These are phyloP conservation scores for Sipha maydis DNA, from an alignment of 2,888 invertebrate species.

Conservation along the genomic window DNA sequence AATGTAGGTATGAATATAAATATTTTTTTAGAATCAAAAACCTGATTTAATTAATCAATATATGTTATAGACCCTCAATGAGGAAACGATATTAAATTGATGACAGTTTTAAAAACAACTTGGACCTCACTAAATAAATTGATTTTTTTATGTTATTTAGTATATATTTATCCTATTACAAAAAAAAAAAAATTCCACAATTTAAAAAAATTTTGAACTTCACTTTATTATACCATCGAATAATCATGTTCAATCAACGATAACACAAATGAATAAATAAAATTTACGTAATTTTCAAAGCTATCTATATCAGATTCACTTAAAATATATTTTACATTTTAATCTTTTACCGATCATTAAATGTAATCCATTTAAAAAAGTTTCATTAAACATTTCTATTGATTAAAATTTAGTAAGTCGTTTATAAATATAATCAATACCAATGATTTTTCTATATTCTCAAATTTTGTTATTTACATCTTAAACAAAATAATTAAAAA, in stretches of 20 bases:
- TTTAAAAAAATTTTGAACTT: background rate
- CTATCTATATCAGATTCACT: too few species aligned
- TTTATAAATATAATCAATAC: too few species aligned
- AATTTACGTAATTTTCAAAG: background rate
- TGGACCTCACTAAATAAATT: slow-evolving; percentile 9
- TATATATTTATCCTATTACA: too few species aligned
- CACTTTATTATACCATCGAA: background rate
- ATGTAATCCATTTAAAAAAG: too few species aligned
- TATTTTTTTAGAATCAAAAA: background rate
- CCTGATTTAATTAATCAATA: background rate
- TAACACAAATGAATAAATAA: background rate
- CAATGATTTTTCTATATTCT: too few species aligned
- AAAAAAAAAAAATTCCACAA: background rate
- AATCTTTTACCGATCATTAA: too few species aligned
- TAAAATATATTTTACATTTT: too few species aligned
- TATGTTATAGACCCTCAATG: background rate
- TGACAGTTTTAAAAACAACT: background rate
- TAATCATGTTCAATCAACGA: background rate
- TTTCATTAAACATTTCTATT: too few species aligned
- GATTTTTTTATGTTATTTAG: background rate
- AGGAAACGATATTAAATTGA: slow-evolving; percentile 1
- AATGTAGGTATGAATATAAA: background rate
- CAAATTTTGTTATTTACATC: too few species aligned
- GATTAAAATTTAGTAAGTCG: too few species aligned
- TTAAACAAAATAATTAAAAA: too few species aligned